Percentiles rank a stretch among this genome's conserved stretches.
These are phyloP conservation scores for Drosophila suzukii DNA, from an alignment of 1,140 invertebrate species.

Conservation along the genomic window DNA sequence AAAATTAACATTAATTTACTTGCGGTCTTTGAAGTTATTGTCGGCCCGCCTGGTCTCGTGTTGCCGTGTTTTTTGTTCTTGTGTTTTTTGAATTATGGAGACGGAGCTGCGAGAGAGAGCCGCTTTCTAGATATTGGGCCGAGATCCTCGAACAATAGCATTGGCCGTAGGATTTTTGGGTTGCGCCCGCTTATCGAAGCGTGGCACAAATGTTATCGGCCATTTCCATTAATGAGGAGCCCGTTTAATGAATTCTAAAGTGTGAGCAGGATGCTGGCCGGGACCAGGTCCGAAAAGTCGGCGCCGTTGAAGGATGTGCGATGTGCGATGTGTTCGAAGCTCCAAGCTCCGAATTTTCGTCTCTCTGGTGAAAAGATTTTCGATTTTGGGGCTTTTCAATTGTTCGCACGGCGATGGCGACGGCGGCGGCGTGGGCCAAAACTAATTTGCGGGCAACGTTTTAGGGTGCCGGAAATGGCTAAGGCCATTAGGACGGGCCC, in stretches of 20 bases:
- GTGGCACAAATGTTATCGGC: constrained; percentile 80
- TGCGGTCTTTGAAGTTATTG: constrained; percentile 83
- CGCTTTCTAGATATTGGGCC: constrained; percentile 63
- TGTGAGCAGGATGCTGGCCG: constrained; percentile 42
- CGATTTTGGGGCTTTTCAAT: constrained; percentile 76
- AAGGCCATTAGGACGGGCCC: constrained; percentile 69
- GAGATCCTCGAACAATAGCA: constrained; percentile 66
- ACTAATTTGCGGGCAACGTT: constrained; percentile 80
- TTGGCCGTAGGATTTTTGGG: constrained; percentile 36
- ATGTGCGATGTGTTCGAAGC: constrained; percentile 59
- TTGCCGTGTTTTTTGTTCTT: constrained; percentile 67
- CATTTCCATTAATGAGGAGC: constrained; percentile 80
- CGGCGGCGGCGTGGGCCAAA: constrained; percentile 64
- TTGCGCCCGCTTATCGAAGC: constrained; percentile 74
- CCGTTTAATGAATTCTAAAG: constrained; percentile 83
- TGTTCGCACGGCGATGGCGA: constrained; percentile 69
- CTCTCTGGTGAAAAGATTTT: constrained; percentile 73
- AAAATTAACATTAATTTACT: constrained; percentile 84
- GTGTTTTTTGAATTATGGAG: constrained; percentile 78
- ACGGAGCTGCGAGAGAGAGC: neutral
- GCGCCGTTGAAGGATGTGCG: constrained; percentile 67
- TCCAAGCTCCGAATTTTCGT: constrained; percentile 10
- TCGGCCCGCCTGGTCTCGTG: constrained; percentile 37
- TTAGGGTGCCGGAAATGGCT: constrained; percentile 77
- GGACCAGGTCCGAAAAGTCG: constrained; percentile 2